These are phyloP conservation scores for Mantis religiosa DNA, from an alignment of 2,888 invertebrate genomes.

Conservation along the genomic window DNA sequence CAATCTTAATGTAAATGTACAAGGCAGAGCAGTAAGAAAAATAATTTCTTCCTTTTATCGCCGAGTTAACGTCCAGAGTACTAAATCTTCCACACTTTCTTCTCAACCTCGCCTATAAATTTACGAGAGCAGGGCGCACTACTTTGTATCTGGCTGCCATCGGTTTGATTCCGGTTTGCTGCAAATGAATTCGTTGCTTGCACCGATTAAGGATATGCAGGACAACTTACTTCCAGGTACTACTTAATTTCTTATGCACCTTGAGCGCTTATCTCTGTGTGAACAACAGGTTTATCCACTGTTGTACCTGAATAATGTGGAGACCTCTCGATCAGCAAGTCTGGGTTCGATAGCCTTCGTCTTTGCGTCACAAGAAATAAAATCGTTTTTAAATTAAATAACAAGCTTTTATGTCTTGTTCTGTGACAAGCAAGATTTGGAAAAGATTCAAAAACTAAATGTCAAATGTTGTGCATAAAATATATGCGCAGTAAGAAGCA, in stretches of 20 bases:
- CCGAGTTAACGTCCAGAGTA: background rate
- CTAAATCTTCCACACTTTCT: background rate
- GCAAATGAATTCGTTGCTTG: too few species aligned
- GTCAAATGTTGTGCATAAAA: too few species aligned
- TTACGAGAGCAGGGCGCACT: background rate
- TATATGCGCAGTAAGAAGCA: too few species aligned
- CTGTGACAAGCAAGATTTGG: too few species aligned
- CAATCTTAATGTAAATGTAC: background rate
- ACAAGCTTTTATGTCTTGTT: too few species aligned
- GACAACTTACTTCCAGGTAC: too few species aligned
- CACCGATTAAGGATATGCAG: too few species aligned
- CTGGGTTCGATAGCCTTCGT: too few species aligned
- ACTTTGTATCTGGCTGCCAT: background rate
- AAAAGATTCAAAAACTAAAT: too few species aligned
- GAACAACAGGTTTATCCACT: background rate
- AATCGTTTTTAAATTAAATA: too few species aligned
- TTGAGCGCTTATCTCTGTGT: background rate
- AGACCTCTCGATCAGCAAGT: background rate
- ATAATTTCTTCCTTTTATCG: background rate
- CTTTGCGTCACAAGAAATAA: too few species aligned
- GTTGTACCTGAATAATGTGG: background rate
- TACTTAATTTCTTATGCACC: background rate
- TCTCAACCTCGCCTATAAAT: background rate
- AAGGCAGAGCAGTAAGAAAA: background rate
- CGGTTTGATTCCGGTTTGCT: background rate